These are phyloP conservation scores for Tinea semifulvella DNA, from an alignment of 2,888 invertebrate species.

Conservation along the genomic window DNA sequence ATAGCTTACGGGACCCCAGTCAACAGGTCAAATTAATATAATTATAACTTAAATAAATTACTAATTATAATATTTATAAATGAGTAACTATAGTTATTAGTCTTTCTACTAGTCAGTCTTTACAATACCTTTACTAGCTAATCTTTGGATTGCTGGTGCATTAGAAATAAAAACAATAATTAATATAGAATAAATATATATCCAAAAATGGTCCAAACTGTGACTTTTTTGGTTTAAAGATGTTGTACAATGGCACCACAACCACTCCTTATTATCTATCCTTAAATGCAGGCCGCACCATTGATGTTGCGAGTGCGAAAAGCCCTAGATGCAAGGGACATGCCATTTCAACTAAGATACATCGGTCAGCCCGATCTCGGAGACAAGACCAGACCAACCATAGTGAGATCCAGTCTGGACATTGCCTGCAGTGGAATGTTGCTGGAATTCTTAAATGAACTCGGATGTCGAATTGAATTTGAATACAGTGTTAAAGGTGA, in stretches of 20 bases:
- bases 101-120: too few relatives aligned
- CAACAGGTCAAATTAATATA: constrained; percentile 47
- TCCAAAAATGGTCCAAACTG: too few relatives aligned
- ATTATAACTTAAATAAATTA: background rate
- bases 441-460: constrained; percentile 89
- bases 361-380: constrained; percentile 90
- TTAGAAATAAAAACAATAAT: too few relatives aligned
- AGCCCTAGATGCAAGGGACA: constrained; percentile 82
- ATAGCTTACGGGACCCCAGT: constrained; percentile 76
- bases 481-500: constrained; percentile 90
- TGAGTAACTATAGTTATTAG: too few relatives aligned
- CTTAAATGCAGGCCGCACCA: constrained; percentile 60
- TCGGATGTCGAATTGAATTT: constrained; percentile 91
- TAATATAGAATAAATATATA: too few relatives aligned
- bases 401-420: constrained; percentile 91
- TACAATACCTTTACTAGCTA: too few relatives aligned
- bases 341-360: constrained; percentile 90
- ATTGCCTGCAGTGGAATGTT: constrained; percentile 91
- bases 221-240: too few relatives aligned
- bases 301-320: constrained; percentile 83
- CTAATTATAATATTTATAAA: too few relatives aligned
- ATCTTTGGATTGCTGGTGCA: too few relatives aligned
- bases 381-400: constrained; percentile 87
- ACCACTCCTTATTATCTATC: too few relatives aligned
- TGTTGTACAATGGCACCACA: too few relatives aligned